These are phyloP conservation scores for Diarsia rubi DNA, from an alignment of 2,888 invertebrate genomes.

Conservation along the genomic window DNA sequence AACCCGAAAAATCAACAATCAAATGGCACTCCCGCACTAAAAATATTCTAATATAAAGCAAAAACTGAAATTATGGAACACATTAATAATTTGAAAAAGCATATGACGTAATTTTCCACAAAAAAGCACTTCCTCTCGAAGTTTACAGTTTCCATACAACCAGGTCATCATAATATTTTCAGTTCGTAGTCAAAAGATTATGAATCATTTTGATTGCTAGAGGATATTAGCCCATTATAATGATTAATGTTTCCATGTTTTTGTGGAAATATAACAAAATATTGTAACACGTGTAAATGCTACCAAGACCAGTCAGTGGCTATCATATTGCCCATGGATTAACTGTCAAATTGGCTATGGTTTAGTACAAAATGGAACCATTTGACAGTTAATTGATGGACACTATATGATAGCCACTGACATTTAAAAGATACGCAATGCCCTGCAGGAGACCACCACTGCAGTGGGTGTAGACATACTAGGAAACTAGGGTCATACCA, in stretches of 20 bases:
- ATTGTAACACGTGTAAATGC: background rate
- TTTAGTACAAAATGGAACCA: no score
- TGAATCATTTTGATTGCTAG: slow-evolving; percentile 67
- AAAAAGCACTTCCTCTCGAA: slow-evolving; percentile 54
- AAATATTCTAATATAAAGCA: slow-evolving; percentile 5
- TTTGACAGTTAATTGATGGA: no score
- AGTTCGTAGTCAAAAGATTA: slow-evolving; percentile 49
- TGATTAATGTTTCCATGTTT: slow-evolving; percentile 67
- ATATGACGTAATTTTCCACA: slow-evolving; percentile 37
- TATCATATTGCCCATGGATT: no score
- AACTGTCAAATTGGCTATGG: no score
- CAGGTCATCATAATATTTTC: slow-evolving; percentile 68
- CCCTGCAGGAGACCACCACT: background rate
- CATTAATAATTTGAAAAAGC: slow-evolving; percentile 8
- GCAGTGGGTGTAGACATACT: background rate
- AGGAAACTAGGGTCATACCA: no score
- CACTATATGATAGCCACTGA: no score
- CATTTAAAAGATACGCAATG: no score
- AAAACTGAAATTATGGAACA: background rate
- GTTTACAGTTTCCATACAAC: slow-evolving; percentile 49
- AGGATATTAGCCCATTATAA: slow-evolving; percentile 65
- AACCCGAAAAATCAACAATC: no score
- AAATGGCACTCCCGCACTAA: background rate
- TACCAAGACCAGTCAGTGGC: background rate
- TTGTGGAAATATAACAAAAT: slow-evolving; percentile 31